Base-by-base conservation (phyloP, 2,888 invertebrate species). In the Flexamia atlantica region DNA sequence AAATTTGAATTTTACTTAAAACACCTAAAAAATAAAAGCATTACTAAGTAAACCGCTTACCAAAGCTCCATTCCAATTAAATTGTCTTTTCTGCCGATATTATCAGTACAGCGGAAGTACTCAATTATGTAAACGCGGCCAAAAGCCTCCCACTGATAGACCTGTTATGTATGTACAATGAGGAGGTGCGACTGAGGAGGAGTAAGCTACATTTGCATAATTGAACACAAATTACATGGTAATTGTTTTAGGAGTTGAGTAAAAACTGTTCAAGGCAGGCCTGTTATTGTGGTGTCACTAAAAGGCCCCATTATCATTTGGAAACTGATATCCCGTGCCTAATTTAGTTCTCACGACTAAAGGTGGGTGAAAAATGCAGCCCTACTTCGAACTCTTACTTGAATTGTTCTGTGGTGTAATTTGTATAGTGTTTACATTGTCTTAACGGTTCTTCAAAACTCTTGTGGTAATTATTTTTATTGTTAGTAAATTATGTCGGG, bases 201-300 rank as follows among this genome's bases (percentile, higher is more conserved):
- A 20, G 20, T 7, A 57, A 7, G 57, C 20, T 23, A 5, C 28
- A 68, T 68, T 68, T 30, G 30, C 68, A 68, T 68, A 68, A 68
- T 68, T 68, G 68, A 68, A 30, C 30, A 68, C 68, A 68, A 68
- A 68, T 68, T 68, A 32, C 68, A 68, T 32, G 68, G 68, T 32
- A 68, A 68, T 68, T 68, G 68, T 68, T 68, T 60, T 68, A 68
- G n/a, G 30, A 57, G 57, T 57, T 57, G 20, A 20, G 57, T 57
- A 57, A 57, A 57, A 57, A 57, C 57, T 7, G 9, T 23, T 57
- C 57, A 57, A 57, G 57, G 57, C 12, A 20, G 57, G 12, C 57
- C 57, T 23, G 57, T 23, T 57, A 57, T 57, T 57, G 57, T 57
- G 12, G 23, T 57, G 57, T 20, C 57, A 23, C 46, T 57, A 57